These are phyloP conservation scores for Urocyon cinereoargenteus DNA, from an alignment of 2,797 vertebrate genomes.

Conservation along the genomic window DNA sequence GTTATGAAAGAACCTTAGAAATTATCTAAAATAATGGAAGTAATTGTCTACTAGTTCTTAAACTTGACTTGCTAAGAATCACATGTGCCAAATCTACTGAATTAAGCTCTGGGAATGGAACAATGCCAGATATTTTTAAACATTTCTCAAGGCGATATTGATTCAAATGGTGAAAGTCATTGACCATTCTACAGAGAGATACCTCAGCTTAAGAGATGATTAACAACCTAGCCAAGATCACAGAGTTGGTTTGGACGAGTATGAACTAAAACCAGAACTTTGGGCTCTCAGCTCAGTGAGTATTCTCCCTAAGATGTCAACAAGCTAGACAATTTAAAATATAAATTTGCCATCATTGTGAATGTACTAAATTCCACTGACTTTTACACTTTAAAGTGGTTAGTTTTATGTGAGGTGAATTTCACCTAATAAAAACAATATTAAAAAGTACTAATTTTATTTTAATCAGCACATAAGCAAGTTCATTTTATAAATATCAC, in stretches of 20 bases:
- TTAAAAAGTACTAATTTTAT: slow-evolving; percentile 25
- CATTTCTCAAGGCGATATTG: not conserved
- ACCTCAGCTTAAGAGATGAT: not conserved
- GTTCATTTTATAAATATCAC: slow-evolving; percentile 49
- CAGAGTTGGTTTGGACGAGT: not conserved
- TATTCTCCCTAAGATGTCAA: not conserved
- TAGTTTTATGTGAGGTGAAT: slow-evolving; percentile 49
- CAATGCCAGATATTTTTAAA: not conserved
- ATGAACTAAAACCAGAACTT: not conserved
- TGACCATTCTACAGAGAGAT: not conserved
- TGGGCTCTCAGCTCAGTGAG: not conserved
- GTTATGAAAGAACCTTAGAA: slow-evolving; percentile 30
- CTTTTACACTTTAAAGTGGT: slow-evolving; percentile 9
- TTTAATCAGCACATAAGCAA: not conserved
- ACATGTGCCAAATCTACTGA: slow-evolving; percentile 31
- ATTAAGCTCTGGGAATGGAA: not conserved
- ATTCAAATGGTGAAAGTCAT: not conserved
- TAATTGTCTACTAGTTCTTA: not conserved
- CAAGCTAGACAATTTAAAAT: slow-evolving; percentile 3
- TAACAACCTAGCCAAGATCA: not conserved
- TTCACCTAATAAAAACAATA: slow-evolving; percentile 44
- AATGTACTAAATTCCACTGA: not conserved
- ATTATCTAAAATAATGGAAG: not conserved
- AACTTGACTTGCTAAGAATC: slow-evolving; percentile 51
- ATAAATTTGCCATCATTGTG: not conserved